These are phyloP conservation scores for Ectropis crepuscularia DNA, from an alignment of 2,888 invertebrate genomes.

Conservation along the genomic window DNA sequence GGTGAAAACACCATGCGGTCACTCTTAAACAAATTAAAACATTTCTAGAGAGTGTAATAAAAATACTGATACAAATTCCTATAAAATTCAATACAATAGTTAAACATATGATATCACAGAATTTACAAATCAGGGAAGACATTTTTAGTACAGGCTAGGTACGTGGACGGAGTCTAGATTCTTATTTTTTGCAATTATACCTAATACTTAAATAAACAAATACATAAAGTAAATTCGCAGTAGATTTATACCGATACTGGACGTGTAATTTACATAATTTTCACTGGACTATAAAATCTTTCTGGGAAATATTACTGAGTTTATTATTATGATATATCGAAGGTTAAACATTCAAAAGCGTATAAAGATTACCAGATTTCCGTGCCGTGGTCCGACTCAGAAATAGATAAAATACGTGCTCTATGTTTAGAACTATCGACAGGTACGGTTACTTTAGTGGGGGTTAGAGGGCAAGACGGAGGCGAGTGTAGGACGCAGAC, in stretches of 20 bases:
- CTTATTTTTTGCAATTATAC: constrained; percentile 12
- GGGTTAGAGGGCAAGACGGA: constrained; percentile 77
- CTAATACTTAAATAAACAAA: not conserved
- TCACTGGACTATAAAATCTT: not conserved
- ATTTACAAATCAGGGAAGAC: constrained; percentile 64
- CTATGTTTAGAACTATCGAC: constrained; percentile 86
- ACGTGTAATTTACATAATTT: constrained; percentile 25
- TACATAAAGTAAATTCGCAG: not conserved
- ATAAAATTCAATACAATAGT: constrained; percentile 45
- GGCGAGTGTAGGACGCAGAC: constrained; percentile 73
- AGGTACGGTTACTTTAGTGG: constrained; percentile 87
- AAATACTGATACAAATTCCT: constrained; percentile 57
- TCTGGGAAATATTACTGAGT: constrained; percentile 11
- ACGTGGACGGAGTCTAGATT: constrained; percentile 61
- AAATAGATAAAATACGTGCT: constrained; percentile 87
- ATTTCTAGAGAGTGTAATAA: constrained; percentile 49
- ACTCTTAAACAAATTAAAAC: constrained; percentile 52
- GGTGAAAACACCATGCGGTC: constrained; percentile 76
- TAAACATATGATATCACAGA: constrained; percentile 67
- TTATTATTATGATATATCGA: constrained; percentile 32
- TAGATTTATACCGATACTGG: not conserved
- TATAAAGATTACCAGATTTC: constrained; percentile 88
- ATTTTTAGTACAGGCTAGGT: constrained; percentile 49
- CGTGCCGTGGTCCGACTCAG: constrained; percentile 86
- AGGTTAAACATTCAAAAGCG: constrained; percentile 27